Conservation (phyloP, 2,888 invertebrate species). For the Meta bourneti region DNA sequence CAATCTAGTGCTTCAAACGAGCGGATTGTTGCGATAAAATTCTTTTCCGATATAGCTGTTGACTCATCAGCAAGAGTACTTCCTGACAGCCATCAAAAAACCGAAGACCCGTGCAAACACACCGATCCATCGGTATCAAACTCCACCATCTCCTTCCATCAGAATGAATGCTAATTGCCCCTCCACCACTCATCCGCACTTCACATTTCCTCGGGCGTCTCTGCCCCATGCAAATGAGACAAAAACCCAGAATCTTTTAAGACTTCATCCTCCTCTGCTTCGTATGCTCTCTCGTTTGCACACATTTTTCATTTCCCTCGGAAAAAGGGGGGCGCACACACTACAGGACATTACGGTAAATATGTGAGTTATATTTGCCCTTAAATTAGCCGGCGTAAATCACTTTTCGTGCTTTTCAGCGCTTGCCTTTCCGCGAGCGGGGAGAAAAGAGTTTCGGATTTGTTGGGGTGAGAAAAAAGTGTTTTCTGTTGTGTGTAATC, state of each 20-base stretch:
- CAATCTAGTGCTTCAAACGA: too few relatives aligned
- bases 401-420: constrained; percentile 63
- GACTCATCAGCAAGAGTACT: too few relatives aligned
- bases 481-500: constrained; percentile 2
- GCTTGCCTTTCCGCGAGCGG: background rate
- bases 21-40: too few relatives aligned
- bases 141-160: background rate
- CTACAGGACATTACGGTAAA: constrained; percentile 62
- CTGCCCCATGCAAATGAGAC: constrained; percentile 41
- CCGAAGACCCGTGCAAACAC: too few relatives aligned
- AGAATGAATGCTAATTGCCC: constrained; percentile 60
- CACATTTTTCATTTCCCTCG: constrained; percentile 22
- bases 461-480: constrained; percentile 18
- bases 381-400: constrained; percentile 71
- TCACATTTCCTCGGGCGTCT: background rate
- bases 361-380: constrained; percentile 72
- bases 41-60: too few relatives aligned
- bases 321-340: constrained; percentile 54
- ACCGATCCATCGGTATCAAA: too few relatives aligned
- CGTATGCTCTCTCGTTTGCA: background rate
- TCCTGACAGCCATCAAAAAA: too few relatives aligned
- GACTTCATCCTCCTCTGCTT: background rate
- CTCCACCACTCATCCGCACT: background rate
- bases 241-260: constrained; percentile 62
- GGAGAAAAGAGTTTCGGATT: constrained; percentile 1